Conservation (phyloP, 2,888 invertebrate genomes). For the Crossocerus cetratus region DNA sequence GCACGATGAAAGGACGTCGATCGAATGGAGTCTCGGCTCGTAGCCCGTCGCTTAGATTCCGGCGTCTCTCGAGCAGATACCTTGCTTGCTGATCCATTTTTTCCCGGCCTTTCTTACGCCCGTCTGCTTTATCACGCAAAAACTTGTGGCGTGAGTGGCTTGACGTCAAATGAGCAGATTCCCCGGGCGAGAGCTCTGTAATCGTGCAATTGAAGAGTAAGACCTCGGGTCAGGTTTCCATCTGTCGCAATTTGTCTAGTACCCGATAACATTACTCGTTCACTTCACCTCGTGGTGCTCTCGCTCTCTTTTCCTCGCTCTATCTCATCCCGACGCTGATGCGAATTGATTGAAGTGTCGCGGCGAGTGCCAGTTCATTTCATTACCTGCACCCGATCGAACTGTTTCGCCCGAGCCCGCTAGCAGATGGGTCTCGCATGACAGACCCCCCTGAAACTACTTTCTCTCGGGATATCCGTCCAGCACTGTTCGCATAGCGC, state of each 20-base stretch:
- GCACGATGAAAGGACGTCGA: neutral
- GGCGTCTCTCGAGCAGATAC: neutral
- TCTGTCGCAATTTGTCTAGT: neutral
- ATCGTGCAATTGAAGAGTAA: neutral
- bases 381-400: neutral
- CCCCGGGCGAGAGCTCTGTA: neutral
- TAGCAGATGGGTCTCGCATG: too few species aligned
- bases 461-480: too few species aligned
- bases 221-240: neutral
- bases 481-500: too few species aligned
- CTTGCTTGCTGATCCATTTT: neutral
- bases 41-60: neutral
- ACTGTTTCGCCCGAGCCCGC: conserved; percentile 11
- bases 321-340: neutral
- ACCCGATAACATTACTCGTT: neutral
- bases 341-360: conserved; percentile 2
- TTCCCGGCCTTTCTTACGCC: neutral
- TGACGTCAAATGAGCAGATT: neutral
- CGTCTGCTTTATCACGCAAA: neutral
- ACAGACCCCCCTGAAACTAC: neutral
- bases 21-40: neutral
- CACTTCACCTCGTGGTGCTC: neutral
- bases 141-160: neutral
- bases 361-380: neutral
- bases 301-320: neutral